phyloP scores from a whole-genome alignment of 2,113 vertebrate genomes.

The Paralichthys olivaceus region DNA sequence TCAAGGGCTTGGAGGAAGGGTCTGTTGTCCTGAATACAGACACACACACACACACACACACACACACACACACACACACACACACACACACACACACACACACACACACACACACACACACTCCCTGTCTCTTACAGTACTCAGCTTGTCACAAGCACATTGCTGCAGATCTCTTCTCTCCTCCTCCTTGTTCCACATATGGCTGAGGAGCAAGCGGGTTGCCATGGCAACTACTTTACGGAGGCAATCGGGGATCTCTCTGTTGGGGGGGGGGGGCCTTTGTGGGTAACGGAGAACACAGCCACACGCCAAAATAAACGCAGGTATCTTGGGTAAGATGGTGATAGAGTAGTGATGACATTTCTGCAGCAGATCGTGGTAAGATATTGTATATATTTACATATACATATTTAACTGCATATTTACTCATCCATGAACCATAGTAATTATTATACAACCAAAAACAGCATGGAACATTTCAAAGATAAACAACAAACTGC shows the following conservation, averaged over 20 bases:
- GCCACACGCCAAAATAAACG: not conserved
- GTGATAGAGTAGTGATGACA: not conserved
- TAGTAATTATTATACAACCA: too few relatives aligned
- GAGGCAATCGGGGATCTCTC: conserved; percentile 24
- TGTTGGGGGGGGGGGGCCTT: conserved; percentile 20
- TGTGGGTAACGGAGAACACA: conserved; percentile 24
- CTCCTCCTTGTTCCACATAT: conserved; percentile 64
- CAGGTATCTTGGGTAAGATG: conserved; percentile 4
- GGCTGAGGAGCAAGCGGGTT: conserved; percentile 56
- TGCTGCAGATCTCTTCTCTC: conserved; percentile 25
- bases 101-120: not conserved
- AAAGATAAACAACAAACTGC: not conserved
- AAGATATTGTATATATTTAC: not conserved
- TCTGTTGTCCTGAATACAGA: conserved; percentile 40
- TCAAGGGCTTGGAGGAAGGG: conserved; percentile 11
- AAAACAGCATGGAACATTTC: not conserved
- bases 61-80: not conserved
- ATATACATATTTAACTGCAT: not conserved
- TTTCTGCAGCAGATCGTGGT: too few relatives aligned
- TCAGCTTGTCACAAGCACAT: conserved; percentile 29
- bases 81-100: conserved; percentile 4
- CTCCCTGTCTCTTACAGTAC: conserved; percentile 6
- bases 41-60: conserved; percentile 5
- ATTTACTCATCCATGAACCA: not conserved
- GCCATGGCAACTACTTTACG: conserved; percentile 58